Percentiles rank a stretch among this genome's conserved stretches.
These are phyloP conservation scores for Junonia oenone DNA, from an alignment of 2,888 invertebrate genomes.

Conservation along the genomic window DNA sequence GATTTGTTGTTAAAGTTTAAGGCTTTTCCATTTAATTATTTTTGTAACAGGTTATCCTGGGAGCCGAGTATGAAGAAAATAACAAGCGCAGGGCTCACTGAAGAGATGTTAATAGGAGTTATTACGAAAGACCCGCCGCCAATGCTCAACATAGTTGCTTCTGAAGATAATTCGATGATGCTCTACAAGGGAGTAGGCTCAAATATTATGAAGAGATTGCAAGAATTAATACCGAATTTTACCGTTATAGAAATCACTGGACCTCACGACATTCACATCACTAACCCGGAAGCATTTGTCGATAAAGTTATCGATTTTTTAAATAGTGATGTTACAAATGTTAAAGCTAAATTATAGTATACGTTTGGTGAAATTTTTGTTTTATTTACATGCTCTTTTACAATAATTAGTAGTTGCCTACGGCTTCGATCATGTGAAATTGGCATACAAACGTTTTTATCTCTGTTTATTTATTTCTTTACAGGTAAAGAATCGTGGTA, in stretches of 20 bases:
- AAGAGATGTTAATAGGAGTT: slow-evolving; percentile 36
- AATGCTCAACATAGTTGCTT: slow-evolving; percentile 41
- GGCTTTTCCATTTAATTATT: no score
- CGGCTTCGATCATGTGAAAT: no score
- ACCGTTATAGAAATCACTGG: slow-evolving; percentile 55
- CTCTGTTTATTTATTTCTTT: no score
- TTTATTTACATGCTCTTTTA: background rate
- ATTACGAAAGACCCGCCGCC: slow-evolving; percentile 34
- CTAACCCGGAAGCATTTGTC: slow-evolving; percentile 68
- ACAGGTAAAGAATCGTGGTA: no score
- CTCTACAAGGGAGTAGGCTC: slow-evolving; percentile 33
- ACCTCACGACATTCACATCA: slow-evolving; percentile 80
- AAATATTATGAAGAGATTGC: slow-evolving; percentile 37
- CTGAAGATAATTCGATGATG: slow-evolving; percentile 19
- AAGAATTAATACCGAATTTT: slow-evolving; percentile 36
- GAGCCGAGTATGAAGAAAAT: slow-evolving; percentile 49
- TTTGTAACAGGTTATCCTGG: slow-evolving; percentile 46
- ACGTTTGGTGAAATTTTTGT: background rate
- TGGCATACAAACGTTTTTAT: no score
- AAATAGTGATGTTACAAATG: slow-evolving; percentile 23
- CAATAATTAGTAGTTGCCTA: no score
- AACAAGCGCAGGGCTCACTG: slow-evolving; percentile 36
- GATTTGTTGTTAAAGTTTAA: no score
- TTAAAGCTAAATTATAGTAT: slow-evolving; percentile 6
- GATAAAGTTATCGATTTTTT: slow-evolving; percentile 53